Conservation (phyloP, 1,140 invertebrate genomes). For the Micrasema minimum region DNA sequence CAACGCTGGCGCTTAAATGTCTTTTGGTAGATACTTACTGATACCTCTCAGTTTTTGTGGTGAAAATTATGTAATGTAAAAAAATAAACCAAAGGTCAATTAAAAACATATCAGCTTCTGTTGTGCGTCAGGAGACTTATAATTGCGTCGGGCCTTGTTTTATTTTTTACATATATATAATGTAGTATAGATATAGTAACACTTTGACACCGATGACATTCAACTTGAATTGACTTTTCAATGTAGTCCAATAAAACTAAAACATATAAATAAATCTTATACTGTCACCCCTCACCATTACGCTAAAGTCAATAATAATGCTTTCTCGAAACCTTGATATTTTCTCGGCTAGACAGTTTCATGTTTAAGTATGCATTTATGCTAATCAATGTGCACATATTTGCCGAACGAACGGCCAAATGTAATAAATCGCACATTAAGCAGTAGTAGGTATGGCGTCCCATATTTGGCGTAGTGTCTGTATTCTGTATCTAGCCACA, state of each 20-base stretch:
- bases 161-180: not conserved
- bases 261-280: too few relatives aligned
- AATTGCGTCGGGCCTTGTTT: not conserved
- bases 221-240: not conserved
- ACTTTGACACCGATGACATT: not conserved
- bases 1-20: too few relatives aligned
- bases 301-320: too few relatives aligned
- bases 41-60: too few relatives aligned
- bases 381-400: slow-evolving; percentile 20
- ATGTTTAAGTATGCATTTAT: slow-evolving; percentile 11
- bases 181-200: too few relatives aligned
- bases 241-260: slow-evolving; percentile 1
- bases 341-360: not conserved
- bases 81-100: too few relatives aligned
- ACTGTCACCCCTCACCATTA: too few relatives aligned
- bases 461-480: slow-evolving; percentile 20
- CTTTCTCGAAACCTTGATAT: slow-evolving; percentile 10
- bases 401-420: not conserved
- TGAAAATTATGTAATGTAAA: too few relatives aligned
- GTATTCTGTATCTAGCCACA: slow-evolving; percentile 6
- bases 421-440: not conserved
- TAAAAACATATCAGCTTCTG: too few relatives aligned
- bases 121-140: too few relatives aligned
- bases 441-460: not conserved
- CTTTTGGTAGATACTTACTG: too few relatives aligned